phyloP scores from a whole-genome alignment of 2,797 vertebrate species.

The Malacoraja senta region DNA sequence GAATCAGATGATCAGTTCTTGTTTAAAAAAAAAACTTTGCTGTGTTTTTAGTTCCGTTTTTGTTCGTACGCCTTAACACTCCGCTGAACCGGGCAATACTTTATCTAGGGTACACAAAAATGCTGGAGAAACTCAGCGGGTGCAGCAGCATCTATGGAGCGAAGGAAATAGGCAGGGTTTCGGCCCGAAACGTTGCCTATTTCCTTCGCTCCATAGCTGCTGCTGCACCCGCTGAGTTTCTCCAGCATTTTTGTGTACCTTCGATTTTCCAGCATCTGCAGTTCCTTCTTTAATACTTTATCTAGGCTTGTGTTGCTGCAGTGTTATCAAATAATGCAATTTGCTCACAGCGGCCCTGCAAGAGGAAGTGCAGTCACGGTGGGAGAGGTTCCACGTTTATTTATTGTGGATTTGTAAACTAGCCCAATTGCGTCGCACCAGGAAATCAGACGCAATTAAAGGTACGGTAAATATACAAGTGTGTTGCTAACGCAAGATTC shows the following conservation, averaged over 20 bases:
- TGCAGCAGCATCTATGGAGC: no score
- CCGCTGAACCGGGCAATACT: not conserved
- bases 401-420: not conserved
- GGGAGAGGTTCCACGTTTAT: not conserved
- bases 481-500: not conserved
- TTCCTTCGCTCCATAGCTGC: no score
- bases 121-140: no score
- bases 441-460: not conserved
- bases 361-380: no score
- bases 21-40: not conserved
- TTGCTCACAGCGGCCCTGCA: not conserved
- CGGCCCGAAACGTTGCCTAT: no score
- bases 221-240: no score
- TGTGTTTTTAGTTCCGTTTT: conserved; percentile 23
- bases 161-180: no score
- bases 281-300: no score
- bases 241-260: no score
- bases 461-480: not conserved
- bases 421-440: not conserved
- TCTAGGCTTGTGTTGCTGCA: not conserved
- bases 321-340: not conserved
- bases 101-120: no score
- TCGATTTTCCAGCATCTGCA: no score
- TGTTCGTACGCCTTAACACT: not conserved
- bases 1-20: not conserved